Evolutionary conservation across 64 coral and sea anemone genomes (phyloP).

Genomic region (Actinia equina): DNA sequence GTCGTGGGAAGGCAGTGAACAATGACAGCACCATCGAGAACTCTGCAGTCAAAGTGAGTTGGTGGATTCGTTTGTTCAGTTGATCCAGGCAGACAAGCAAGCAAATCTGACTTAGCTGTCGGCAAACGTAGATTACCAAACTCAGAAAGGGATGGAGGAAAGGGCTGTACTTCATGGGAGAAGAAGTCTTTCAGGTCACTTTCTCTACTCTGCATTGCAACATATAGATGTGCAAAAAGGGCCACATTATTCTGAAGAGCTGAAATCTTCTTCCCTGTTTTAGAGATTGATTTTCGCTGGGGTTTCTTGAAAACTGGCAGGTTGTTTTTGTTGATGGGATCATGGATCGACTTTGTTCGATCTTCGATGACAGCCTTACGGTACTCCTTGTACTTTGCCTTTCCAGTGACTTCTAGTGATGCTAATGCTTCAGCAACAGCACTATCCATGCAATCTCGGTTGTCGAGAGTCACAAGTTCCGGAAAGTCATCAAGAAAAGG

Average conservation of each 20-base stretch:
- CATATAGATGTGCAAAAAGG: neutral
- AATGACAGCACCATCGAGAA: slow-evolving; percentile 53
- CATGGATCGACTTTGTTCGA: slow-evolving; percentile 34
- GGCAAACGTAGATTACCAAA: too few relatives aligned
- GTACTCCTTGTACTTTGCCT: too few relatives aligned
- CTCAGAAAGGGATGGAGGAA: too few relatives aligned
- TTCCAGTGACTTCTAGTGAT: too few relatives aligned
- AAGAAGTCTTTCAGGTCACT: too few relatives aligned
- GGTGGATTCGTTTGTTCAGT: neutral
- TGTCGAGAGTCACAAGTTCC: slow-evolving; percentile 51
- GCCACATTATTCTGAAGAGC: slow-evolving; percentile 15
- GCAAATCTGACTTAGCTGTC: too few relatives aligned
- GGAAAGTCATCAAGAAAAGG: slow-evolving; percentile 53
- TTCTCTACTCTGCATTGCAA: too few relatives aligned
- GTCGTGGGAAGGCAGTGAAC: slow-evolving; percentile 40
- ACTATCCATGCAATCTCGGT: slow-evolving; percentile 39
- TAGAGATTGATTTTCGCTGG: slow-evolving; percentile 28
- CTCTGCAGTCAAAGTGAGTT: slow-evolving; percentile 37
- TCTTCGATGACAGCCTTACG: slow-evolving; percentile 3
- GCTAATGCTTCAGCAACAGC: slow-evolving; percentile 14
- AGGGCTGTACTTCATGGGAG: too few relatives aligned
- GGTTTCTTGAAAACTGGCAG: slow-evolving; percentile 33
- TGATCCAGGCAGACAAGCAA: too few relatives aligned
- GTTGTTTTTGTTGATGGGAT: slow-evolving; percentile 29
- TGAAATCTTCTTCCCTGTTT: slow-evolving; percentile 42